Conservation (phyloP, 2,113 vertebrate species). For the Sminthopsis crassicaudata region DNA sequence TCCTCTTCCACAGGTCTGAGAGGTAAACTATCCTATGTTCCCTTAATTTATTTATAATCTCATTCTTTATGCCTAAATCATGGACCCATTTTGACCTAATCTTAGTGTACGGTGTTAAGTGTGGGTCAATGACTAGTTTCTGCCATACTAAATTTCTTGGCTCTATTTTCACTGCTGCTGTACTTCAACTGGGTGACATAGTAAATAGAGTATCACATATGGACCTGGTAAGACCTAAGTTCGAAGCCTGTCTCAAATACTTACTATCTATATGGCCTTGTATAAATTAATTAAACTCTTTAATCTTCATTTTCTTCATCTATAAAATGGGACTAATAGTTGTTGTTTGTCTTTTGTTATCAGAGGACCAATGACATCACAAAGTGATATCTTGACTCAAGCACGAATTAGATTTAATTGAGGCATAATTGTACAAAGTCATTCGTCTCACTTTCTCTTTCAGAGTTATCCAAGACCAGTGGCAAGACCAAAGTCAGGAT, state of each 20-base stretch:
- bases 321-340: not conserved
- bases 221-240: not conserved
- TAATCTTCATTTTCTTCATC: not conserved
- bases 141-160: too few relatives aligned
- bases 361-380: not conserved
- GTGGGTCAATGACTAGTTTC: too few relatives aligned
- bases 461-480: not conserved
- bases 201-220: not conserved
- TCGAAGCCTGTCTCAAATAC: not conserved
- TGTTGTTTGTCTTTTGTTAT: not conserved
- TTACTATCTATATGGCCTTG: not conserved
- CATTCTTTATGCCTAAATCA: too few relatives aligned
- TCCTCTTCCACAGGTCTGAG: too few relatives aligned
- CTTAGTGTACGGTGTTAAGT: too few relatives aligned
- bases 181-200: not conserved
- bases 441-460: not conserved
- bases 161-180: not conserved
- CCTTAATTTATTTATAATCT: too few relatives aligned
- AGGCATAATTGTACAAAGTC: not conserved
- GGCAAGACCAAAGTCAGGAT: not conserved
- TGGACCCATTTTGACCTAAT: too few relatives aligned
- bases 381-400: not conserved
- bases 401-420: not conserved
- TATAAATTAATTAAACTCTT: not conserved
- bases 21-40: too few relatives aligned